Evolutionary conservation across 1,140 invertebrate genomes (phyloP).

Genomic region (Dendrolimus kikuchii): DNA sequence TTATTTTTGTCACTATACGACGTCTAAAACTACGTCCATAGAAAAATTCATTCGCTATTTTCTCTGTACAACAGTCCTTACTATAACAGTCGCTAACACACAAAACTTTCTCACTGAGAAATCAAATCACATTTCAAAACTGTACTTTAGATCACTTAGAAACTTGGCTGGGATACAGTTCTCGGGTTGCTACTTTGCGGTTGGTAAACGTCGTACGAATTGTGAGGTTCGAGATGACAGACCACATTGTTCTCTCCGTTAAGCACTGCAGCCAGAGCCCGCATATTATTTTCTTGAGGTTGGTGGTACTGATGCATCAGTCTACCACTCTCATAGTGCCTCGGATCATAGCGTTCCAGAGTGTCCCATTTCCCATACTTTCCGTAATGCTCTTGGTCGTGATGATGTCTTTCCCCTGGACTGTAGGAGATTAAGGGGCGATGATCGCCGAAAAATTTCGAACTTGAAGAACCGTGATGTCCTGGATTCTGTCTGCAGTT

Average conservation of each 20-base stretch:
- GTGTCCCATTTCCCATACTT: slow-evolving; percentile 75
- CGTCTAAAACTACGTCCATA: slow-evolving; percentile 56
- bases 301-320: slow-evolving; percentile 63
- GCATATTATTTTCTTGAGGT: slow-evolving; percentile 73
- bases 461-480: slow-evolving; percentile 74
- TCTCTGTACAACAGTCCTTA: slow-evolving; percentile 40
- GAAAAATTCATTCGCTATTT: slow-evolving; percentile 57
- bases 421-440: slow-evolving; percentile 82
- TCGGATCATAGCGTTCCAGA: slow-evolving; percentile 69
- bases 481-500: slow-evolving; percentile 73
- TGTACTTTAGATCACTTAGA: slow-evolving; percentile 33
- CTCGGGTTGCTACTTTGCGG: slow-evolving; percentile 72
- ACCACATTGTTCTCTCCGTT: slow-evolving; percentile 87
- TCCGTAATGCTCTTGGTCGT: slow-evolving; percentile 71
- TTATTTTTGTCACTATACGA: slow-evolving; percentile 46
- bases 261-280: slow-evolving; percentile 82
- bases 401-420: slow-evolving; percentile 70
- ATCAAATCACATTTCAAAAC: not conserved
- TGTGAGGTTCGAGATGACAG: slow-evolving; percentile 82
- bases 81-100: slow-evolving; percentile 4
- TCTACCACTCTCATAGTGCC: slow-evolving; percentile 62
- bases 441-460: slow-evolving; percentile 85
- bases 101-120: not conserved
- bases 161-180: slow-evolving; percentile 73
- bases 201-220: slow-evolving; percentile 66